These are phyloP conservation scores for Leiothrix lutea DNA, from an alignment of 2,113 vertebrate genomes.

Conservation along the genomic window DNA sequence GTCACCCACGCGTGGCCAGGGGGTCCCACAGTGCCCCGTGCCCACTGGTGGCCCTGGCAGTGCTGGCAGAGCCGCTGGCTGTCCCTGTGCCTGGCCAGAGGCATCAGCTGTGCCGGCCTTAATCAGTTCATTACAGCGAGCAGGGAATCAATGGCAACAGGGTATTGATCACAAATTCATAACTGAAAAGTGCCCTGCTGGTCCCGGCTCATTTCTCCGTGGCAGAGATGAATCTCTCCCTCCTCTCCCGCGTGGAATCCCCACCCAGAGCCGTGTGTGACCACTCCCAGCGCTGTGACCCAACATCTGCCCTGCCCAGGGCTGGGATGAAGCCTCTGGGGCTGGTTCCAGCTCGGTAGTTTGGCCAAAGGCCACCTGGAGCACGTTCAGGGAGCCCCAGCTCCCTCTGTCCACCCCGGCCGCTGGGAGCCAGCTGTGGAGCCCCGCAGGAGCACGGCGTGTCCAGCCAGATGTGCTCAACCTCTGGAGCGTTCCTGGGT, in stretches of 20 bases:
- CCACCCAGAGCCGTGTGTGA: rapidly evolving
- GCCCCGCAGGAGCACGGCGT: rapidly evolving
- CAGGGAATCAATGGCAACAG: background rate
- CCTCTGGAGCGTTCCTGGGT: background rate
- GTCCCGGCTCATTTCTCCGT: background rate
- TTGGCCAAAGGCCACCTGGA: background rate
- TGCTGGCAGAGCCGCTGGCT: background rate
- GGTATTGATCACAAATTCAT: background rate
- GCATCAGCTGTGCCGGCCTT: background rate
- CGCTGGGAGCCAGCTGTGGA: background rate
- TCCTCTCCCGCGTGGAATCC: background rate
- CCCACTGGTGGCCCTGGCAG: background rate
- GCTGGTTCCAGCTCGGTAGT: background rate
- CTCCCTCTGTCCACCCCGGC: background rate
- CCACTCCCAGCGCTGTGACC: rapidly evolving
- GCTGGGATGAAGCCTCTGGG: background rate
- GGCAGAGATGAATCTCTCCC: background rate
- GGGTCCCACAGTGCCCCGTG: rapidly evolving
- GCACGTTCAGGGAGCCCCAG: background rate
- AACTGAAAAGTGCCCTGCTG: background rate
- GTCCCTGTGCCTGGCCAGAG: background rate
- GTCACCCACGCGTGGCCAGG: rapidly evolving
- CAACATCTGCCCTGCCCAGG: rapidly evolving
- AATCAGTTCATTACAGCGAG: background rate
- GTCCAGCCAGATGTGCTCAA: background rate